Base-by-base conservation (phyloP, 2,113 vertebrate species). In the Amphiprion percula region DNA sequence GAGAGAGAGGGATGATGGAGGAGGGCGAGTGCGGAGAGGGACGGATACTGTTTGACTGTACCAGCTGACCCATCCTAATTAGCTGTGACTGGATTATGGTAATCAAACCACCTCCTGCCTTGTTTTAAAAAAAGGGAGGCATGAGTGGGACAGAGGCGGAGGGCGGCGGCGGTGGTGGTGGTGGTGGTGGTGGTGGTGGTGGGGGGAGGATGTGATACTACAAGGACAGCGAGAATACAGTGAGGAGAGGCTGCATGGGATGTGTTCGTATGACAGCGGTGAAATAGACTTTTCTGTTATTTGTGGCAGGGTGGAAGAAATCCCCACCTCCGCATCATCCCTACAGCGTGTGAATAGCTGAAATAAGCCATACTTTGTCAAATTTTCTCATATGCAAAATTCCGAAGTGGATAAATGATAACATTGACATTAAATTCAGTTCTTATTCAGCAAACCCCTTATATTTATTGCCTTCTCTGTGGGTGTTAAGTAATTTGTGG, bases 61-160 rank as follows among this genome's bases (percentile, higher is more conserved):
- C 92, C 85, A 28, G 37, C 80, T 94, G 89, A 95, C 91, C 88
- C 90, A 73, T 82, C 58, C 81, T 85, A 90, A 93, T 94, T 93
- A 93, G 82, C 85, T 81, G 77, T 68, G 83, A 93, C 88, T 87
- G 84, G 85, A 90, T 87, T 76, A 77, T 61, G 86, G 91, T 93
- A 90, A 94, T 93, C 89, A 89, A 88, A 85, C 86, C 61, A 81
- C 87, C 83, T 88, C 65, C 73, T 86, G 79, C 74, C 78, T 91
- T 85, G 75, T 87, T 91, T 84, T 72, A 68, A 85, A 47, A 47
- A 80, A 66, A 71, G 56, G 41, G 71, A 86, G 62, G 59, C 74
- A 59, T 33, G 53, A 77, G 86, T 68, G 75, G 74, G 82, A 77
- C 59, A 64, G 62, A 52, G 33, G 9, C 33, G 26, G 28, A 39